A percentile compares a stretch with the other conserved stretches of the same genome.
phyloP scores from a whole-genome alignment of 2,797 vertebrate genomes.

The Sarcoramphus papa region DNA sequence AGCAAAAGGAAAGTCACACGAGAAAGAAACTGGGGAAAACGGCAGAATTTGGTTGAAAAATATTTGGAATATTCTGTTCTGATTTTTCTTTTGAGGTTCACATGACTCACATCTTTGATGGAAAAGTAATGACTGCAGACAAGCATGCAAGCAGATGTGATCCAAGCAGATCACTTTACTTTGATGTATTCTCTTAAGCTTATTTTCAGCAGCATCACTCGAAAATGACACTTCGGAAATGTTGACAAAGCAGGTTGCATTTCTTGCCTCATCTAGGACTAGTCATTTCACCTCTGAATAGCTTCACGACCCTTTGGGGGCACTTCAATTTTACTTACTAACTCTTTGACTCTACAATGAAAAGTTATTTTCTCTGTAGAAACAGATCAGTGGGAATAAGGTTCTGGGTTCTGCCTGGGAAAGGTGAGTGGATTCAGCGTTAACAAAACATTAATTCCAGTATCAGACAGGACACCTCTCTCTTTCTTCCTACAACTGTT shows the following conservation, averaged over 20 bases:
- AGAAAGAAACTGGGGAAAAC: background rate
- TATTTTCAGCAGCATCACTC: background rate
- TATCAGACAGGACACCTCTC: background rate
- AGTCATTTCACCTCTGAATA: background rate
- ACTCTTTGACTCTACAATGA: background rate
- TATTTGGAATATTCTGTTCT: background rate
- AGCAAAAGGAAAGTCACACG: background rate
- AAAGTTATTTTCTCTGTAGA: background rate
- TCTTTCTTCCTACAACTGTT: background rate
- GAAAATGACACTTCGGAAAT: background rate
- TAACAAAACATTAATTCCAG: background rate
- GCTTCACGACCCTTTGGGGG: background rate
- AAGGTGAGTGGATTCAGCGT: fast-evolving
- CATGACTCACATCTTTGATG: background rate
- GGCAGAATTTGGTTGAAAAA: background rate
- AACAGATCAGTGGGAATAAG: background rate
- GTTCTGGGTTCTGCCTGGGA: background rate
- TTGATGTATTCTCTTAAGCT: background rate
- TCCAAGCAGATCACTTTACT: background rate
- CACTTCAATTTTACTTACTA: background rate
- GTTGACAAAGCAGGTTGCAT: background rate
- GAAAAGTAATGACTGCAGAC: background rate
- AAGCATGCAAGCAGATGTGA: background rate
- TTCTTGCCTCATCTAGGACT: background rate
- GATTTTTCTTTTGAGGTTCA: background rate